These are phyloP conservation scores for Eudemis profundana DNA, from an alignment of 2,888 invertebrate genomes.

Conservation along the genomic window DNA sequence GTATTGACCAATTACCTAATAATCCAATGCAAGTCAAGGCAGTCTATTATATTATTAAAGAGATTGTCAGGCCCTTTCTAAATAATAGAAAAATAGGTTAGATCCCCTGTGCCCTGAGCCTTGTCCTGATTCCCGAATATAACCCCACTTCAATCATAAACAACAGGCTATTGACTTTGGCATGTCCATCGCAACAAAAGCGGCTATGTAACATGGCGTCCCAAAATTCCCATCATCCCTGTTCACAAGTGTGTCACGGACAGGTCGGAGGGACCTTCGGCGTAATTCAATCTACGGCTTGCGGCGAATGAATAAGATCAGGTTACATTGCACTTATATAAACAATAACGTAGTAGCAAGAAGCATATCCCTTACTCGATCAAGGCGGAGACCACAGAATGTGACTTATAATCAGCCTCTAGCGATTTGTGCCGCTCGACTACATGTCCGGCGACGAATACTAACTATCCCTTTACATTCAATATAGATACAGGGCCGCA, in stretches of 20 bases:
- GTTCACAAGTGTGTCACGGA: slow-evolving; percentile 31
- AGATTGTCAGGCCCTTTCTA: too few species aligned
- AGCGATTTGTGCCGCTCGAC: too few species aligned
- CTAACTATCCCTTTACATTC: too few species aligned
- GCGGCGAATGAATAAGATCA: slow-evolving; percentile 19
- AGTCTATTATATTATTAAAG: too few species aligned
- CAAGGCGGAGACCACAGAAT: neutral
- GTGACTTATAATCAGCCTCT: neutral
- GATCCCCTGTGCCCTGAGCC: neutral
- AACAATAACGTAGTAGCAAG: slow-evolving; percentile 1
- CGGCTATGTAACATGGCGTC: slow-evolving; percentile 3
- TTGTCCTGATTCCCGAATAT: neutral
- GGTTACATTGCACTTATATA: slow-evolving; percentile 21
- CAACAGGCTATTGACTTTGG: neutral
- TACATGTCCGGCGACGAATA: too few species aligned
- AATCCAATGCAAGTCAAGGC: too few species aligned
- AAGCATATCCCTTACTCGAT: neutral
- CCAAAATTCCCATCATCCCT: slow-evolving; percentile 22
- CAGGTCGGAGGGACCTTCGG: slow-evolving; percentile 25
- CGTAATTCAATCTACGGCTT: slow-evolving; percentile 30
- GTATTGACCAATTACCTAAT: too few species aligned
- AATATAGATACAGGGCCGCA: too few species aligned
- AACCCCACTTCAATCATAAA: neutral
- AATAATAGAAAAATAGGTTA: neutral
- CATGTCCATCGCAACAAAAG: slow-evolving; percentile 1